Conservation (phyloP, 1,140 invertebrate genomes). For the Triops longicaudatus region DNA sequence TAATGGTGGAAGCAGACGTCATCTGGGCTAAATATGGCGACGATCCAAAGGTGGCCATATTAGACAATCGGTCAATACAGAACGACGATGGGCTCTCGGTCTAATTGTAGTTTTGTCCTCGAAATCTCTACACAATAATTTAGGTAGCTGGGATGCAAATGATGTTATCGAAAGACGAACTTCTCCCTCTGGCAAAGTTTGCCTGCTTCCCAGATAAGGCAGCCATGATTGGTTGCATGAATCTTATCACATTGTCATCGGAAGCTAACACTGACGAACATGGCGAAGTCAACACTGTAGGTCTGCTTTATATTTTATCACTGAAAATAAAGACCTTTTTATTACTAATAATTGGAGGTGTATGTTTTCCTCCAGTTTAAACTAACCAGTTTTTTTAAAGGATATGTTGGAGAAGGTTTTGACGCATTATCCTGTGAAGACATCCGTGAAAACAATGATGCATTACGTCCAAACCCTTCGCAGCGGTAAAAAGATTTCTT, state of each 20-base stretch:
- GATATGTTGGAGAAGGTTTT: background rate
- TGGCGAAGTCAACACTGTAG: background rate
- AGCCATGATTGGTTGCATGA: background rate
- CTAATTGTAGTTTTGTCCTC: background rate
- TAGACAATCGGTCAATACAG: background rate
- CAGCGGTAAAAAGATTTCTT: background rate
- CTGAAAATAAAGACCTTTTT: background rate
- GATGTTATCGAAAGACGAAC: background rate
- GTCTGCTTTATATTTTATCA: background rate
- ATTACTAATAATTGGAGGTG: too few relatives aligned
- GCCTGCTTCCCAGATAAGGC: background rate
- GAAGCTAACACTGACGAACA: background rate
- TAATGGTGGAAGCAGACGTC: background rate
- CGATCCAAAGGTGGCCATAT: too few relatives aligned
- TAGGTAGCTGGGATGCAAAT: background rate
- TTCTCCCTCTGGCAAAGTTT: background rate
- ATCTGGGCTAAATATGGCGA: too few relatives aligned
- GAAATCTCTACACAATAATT: background rate
- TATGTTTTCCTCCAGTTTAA: background rate
- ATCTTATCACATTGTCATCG: background rate
- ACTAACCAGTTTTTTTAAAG: background rate
- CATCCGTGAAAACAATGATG: background rate
- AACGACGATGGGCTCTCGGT: background rate
- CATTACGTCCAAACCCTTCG: background rate
- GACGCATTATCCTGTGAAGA: background rate